Evolutionary conservation across 1,140 invertebrate species (phyloP), one percentile per base, ranked within the genome.

Genomic region (Monomorium pharaonis): DNA sequence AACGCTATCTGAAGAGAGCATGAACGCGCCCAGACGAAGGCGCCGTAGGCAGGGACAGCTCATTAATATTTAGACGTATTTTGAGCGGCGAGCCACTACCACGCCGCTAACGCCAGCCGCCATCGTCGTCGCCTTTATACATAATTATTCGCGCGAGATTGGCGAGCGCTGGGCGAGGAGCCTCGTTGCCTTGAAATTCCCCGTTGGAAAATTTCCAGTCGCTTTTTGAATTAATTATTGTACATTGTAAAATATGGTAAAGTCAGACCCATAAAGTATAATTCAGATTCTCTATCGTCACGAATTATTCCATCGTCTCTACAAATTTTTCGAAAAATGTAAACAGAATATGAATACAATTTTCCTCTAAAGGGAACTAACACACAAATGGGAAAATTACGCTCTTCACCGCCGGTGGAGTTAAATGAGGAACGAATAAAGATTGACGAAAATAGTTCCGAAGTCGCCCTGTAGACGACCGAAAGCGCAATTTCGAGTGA

Each of bases 41-140:
- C 88, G 90, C 91, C 93, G 91, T 93, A 93, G 93, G 94, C 93
- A 94, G 93, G 93, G 94, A 94, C 92, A 94, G 93, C 93, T 94
- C 93, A 94, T 94, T 94, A 94, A 94, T 94, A 94, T 94, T 94
- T 94, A 94, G 94, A 94, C 93, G 93, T 93, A 94, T 94, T 94
- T 94, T 93, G 94, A 94, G 92, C 92, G 91, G 92, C 92, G 92
- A 93, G 91, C 91, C 92, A 92, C 90, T 90, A 87, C 86, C 84
- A 86, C 58, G 77, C 86, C 89, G 69, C 87, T 58, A 84, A 86
- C 90, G 77, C 88, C 76, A 33, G 74, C 77, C 83, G 90, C 65
- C 86, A 58, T 86, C 86, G 86, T 87, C 80, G 85, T 86, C 88
- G 92, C 92, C 93, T 92, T 93, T 94, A 94, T 94, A 94, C 94